Conservation (phyloP, 2,888 invertebrate genomes). For the Pimpla rufipes region DNA sequence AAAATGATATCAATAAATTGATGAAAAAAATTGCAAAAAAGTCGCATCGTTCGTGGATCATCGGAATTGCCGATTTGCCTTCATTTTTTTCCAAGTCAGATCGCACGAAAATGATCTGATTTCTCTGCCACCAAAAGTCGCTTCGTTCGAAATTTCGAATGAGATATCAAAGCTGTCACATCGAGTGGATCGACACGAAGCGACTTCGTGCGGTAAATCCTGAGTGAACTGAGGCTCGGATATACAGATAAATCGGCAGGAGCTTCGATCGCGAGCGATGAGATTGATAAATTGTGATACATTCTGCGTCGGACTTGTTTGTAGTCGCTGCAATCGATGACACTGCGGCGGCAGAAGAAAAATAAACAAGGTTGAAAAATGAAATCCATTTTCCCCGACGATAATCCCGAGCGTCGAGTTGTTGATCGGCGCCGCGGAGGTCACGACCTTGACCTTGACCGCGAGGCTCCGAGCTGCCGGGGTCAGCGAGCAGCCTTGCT, state of each 20-base stretch:
- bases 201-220: too few species aligned
- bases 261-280: neutral
- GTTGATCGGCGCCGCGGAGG: constrained; percentile 8
- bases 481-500: neutral
- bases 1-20: too few species aligned
- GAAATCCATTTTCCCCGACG: neutral
- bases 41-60: too few species aligned
- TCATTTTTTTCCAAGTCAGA: too few species aligned
- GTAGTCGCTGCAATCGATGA: neutral
- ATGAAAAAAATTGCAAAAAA: too few species aligned
- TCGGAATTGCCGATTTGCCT: too few species aligned
- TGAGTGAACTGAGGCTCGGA: too few species aligned
- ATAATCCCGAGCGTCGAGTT: neutral
- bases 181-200: neutral
- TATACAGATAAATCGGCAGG: neutral
- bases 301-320: neutral
- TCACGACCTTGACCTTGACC: constrained; percentile 31
- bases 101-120: neutral
- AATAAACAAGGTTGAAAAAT: neutral
- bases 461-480: neutral
- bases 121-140: too few species aligned
- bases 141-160: too few species aligned
- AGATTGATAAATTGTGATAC: neutral
- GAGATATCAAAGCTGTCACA: neutral
- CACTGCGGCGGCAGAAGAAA: neutral